Evolutionary conservation across 2,888 invertebrate species (phyloP).

Genomic region (Acanthosepion pharaonis): DNA sequence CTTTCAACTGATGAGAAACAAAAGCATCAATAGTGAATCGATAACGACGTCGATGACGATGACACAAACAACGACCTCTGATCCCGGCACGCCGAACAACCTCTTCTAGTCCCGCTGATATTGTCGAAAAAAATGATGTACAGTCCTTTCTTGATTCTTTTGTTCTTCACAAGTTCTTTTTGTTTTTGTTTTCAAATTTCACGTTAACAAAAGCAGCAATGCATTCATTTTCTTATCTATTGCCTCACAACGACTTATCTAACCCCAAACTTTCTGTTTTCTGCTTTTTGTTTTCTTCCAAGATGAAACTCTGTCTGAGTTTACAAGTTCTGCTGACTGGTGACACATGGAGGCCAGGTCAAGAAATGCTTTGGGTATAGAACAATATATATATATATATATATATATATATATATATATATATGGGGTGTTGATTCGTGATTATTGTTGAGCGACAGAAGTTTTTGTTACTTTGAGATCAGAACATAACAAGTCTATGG

Average conservation of each 20-base stretch:
- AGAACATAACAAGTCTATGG: too few species aligned
- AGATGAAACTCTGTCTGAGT: too few species aligned
- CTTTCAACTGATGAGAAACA: neutral
- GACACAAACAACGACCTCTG: neutral
- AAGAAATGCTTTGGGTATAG: too few species aligned
- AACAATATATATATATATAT: too few species aligned
- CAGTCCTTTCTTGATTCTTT: neutral
- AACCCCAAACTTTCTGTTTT: neutral
- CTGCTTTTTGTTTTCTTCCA: too few species aligned
- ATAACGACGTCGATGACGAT: neutral
- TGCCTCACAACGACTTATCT: neutral
- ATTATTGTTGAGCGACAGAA: too few species aligned
- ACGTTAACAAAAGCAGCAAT: neutral
- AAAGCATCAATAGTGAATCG: neutral
- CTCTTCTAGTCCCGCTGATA: neutral
- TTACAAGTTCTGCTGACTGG: too few species aligned
- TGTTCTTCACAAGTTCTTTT: neutral
- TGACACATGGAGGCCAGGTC: too few species aligned
- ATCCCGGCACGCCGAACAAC: neutral
- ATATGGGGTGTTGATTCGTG: too few species aligned
- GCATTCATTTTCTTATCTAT: neutral
- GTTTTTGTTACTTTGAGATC: too few species aligned
- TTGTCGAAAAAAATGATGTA: neutral
- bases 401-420: too few species aligned
- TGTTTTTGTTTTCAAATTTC: neutral